phyloP scores from a whole-genome alignment of 2,113 vertebrate species.

The Accipiter virgatus region DNA sequence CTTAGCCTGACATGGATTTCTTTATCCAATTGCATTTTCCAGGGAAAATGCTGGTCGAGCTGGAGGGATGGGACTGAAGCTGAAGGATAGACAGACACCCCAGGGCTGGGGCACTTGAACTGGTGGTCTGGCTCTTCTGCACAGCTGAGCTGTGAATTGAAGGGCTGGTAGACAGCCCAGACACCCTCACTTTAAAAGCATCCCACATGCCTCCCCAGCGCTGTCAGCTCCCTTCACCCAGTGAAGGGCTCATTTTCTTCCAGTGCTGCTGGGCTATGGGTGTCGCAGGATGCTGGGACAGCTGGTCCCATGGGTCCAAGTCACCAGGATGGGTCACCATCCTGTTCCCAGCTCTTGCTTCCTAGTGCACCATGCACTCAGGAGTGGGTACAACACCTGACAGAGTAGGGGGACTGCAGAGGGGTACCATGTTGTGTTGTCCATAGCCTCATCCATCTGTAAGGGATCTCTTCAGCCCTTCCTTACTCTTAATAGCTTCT shows the following conservation, averaged over 20 bases:
- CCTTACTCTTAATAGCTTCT: background rate
- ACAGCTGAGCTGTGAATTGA: background rate
- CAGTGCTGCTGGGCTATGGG: background rate
- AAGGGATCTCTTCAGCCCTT: background rate
- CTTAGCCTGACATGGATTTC: background rate
- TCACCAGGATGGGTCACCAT: background rate
- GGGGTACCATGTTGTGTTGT: background rate
- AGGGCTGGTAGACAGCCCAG: background rate
- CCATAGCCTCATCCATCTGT: background rate
- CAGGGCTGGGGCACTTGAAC: background rate
- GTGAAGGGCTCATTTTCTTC: background rate
- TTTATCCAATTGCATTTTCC: background rate
- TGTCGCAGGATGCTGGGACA: background rate
- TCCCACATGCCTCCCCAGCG: fast-evolving
- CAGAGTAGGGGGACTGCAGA: background rate
- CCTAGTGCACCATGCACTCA: background rate
- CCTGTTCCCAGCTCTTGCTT: background rate
- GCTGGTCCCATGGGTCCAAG: background rate
- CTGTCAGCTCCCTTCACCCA: background rate
- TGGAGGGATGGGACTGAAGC: background rate
- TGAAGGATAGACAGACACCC: background rate
- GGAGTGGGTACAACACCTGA: background rate
- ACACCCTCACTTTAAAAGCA: background rate
- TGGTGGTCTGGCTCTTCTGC: background rate
- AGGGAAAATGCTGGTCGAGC: background rate